These are phyloP conservation scores for Piscicola geometra DNA, from an alignment of 2,888 invertebrate species.

Conservation along the genomic window DNA sequence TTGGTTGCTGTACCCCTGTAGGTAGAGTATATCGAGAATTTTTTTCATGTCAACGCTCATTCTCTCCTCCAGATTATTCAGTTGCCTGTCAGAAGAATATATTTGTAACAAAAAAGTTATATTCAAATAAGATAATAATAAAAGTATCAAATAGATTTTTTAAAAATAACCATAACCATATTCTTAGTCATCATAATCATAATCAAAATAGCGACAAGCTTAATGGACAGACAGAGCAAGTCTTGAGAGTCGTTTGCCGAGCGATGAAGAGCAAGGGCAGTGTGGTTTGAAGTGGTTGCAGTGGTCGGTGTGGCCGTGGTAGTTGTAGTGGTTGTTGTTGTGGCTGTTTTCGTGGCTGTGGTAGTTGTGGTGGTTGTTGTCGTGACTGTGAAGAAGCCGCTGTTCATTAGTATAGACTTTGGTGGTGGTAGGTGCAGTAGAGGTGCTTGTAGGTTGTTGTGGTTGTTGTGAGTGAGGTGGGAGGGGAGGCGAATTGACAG, in stretches of 20 bases:
- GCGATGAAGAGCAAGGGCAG: neutral
- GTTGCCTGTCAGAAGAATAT: conserved; percentile 44
- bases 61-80: conserved; percentile 52
- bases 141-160: no score
- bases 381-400: no score
- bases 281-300: neutral
- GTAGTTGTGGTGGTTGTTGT: neutral
- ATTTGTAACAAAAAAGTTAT: neutral
- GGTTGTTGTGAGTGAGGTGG: neutral
- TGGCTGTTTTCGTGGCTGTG: neutral
- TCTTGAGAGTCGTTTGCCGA: conserved; percentile 3
- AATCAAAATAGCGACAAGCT: no score
- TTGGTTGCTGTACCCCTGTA: conserved; percentile 24
- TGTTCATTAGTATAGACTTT: no score
- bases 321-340: neutral
- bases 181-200: no score
- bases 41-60: conserved; percentile 53
- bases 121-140: no score
- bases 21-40: conserved; percentile 50
- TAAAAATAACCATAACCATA: no score
- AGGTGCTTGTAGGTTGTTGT: neutral
- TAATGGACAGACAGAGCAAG: neutral
- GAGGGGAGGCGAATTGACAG: neutral
- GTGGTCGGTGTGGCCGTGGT: neutral
- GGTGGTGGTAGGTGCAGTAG: no score